Evolutionary conservation across 2,797 vertebrate genomes (phyloP).

Genomic region (Pipistrellus kuhlii): DNA sequence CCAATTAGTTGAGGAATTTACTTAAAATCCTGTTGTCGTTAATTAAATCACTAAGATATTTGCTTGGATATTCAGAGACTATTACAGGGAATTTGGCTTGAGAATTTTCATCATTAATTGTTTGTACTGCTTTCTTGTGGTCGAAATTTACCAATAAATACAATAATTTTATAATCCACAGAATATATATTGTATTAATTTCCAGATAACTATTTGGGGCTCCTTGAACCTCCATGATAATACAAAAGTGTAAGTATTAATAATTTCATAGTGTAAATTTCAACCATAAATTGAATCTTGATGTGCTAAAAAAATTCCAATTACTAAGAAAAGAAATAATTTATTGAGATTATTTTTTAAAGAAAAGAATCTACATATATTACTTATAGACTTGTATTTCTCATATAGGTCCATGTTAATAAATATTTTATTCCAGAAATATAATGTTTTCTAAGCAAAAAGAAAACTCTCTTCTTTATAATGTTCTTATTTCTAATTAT

Average conservation of each 20-base stretch:
- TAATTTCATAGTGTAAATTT: neutral
- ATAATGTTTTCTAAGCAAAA: neutral
- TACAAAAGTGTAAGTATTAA: neutral
- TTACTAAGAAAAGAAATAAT: neutral
- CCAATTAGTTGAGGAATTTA: constrained; percentile 3
- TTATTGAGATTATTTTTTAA: constrained; percentile 12
- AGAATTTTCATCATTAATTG: constrained; percentile 17
- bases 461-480: neutral
- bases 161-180: neutral
- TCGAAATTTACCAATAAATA: neutral
- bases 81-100: neutral
- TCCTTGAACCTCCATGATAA: neutral
- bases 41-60: constrained; percentile 25
- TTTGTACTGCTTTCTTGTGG: neutral
- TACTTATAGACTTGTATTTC: neutral
- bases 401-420: neutral
- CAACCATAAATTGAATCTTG: neutral
- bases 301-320: neutral
- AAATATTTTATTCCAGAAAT: neutral
- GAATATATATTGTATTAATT: neutral
- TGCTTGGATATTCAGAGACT: neutral
- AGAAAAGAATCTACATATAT: neutral
- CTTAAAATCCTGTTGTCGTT: neutral
- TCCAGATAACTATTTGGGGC: neutral
- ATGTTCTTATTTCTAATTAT: neutral